Evolutionary conservation across 2,113 vertebrate genomes (phyloP).

Genomic region (Elephas maximus): DNA sequence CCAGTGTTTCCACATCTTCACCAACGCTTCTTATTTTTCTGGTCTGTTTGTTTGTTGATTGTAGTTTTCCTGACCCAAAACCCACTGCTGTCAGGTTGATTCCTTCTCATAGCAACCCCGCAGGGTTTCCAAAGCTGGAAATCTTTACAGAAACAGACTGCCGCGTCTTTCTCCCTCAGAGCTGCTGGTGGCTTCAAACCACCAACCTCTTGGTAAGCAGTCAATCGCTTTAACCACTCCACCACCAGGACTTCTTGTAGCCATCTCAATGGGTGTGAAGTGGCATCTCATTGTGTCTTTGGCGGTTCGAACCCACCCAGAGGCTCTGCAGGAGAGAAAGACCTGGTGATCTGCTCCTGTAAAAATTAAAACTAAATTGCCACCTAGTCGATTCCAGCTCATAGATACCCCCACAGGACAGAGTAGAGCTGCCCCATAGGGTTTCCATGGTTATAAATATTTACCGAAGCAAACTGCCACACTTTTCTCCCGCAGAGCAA

Average conservation of each 20-base stretch:
- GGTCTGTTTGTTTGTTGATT: not conserved
- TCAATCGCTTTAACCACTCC: no score
- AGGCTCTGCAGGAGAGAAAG: not conserved
- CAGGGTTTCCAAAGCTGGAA: no score
- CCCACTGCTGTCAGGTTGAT: no score
- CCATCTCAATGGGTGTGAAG: not conserved
- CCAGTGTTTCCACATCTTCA: not conserved
- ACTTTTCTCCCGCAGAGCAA: not conserved
- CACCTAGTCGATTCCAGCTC: not conserved
- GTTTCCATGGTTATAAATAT: not conserved
- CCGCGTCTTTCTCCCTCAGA: no score
- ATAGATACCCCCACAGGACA: not conserved
- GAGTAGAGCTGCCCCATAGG: not conserved
- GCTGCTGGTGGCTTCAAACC: no score
- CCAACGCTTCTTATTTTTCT: not conserved
- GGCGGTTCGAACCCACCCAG: not conserved
- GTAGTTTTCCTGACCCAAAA: no score
- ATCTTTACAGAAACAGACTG: no score
- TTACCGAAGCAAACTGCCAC: not conserved
- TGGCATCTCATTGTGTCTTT: not conserved
- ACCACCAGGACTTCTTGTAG: no score
- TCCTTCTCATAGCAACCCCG: no score
- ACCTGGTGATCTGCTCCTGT: not conserved
- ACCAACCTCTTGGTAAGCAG: no score
- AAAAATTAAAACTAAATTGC: not conserved